phyloP scores from a whole-genome alignment of 2,888 invertebrate species.

The Phania funesta region DNA sequence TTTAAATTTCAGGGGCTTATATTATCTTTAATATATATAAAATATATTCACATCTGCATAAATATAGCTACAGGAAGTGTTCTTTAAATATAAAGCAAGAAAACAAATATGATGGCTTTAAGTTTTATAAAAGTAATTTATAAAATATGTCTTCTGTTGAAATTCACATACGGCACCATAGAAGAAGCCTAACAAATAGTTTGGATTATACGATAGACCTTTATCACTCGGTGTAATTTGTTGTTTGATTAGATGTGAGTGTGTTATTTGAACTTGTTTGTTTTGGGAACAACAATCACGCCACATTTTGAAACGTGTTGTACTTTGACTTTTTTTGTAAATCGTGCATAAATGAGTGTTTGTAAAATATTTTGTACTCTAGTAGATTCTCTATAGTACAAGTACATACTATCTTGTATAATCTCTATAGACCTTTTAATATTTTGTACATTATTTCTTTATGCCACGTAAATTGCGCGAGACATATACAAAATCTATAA shows the following conservation, averaged over 20 bases:
- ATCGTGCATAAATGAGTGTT: constrained; percentile 13
- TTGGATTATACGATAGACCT: not conserved
- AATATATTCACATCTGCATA: too few species aligned
- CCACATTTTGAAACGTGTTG: constrained; percentile 47
- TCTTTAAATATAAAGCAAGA: too few species aligned
- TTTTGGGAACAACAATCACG: constrained; percentile 4
- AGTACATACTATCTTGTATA: not conserved
- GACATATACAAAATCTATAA: constrained; percentile 57
- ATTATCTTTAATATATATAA: too few species aligned
- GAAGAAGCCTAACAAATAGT: not conserved
- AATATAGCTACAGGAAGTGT: too few species aligned
- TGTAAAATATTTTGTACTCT: not conserved
- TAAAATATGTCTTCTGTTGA: not conserved
- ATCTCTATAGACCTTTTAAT: not conserved
- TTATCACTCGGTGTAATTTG: not conserved
- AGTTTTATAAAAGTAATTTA: too few species aligned
- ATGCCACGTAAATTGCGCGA: constrained; percentile 49
- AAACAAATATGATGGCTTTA: too few species aligned
- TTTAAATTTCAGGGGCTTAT: too few species aligned
- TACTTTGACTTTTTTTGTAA: constrained; percentile 10
- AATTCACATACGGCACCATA: not conserved
- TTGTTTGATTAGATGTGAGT: not conserved
- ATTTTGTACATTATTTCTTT: not conserved
- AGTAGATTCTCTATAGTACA: not conserved
- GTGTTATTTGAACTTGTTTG: constrained; percentile 3